Percentiles rank a stretch among this genome's conserved stretches.
These are phyloP conservation scores for Betta splendens DNA, from an alignment of 2,797 vertebrate genomes.

Conservation along the genomic window DNA sequence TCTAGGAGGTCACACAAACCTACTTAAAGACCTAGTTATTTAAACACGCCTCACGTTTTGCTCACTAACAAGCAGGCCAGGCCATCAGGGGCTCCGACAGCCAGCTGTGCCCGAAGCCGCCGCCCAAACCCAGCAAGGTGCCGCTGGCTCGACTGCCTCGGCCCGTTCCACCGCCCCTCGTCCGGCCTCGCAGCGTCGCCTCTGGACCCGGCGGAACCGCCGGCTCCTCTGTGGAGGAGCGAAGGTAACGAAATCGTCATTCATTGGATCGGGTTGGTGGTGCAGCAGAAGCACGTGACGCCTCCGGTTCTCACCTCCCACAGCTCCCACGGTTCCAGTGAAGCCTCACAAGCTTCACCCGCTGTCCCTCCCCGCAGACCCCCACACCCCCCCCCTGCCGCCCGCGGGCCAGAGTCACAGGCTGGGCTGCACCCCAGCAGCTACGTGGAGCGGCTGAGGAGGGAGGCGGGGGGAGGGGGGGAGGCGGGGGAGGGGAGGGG, in stretches of 20 bases:
- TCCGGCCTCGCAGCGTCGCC: conserved; percentile 21
- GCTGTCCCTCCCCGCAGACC: conserved; percentile 59
- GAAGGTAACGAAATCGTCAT: conserved; percentile 38
- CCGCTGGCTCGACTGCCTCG: conserved; percentile 74
- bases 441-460: conserved; percentile 84
- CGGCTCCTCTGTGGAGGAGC: conserved; percentile 33
- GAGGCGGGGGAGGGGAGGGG: conserved; percentile 47
- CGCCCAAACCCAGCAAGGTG: conserved; percentile 95
- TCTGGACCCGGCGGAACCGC: conserved; percentile 35
- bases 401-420: conserved; percentile 15
- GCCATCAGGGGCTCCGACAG: conserved; percentile 93
- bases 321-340: conserved; percentile 44
- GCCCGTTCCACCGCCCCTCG: conserved; percentile 51
- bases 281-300: background rate
- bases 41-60: no score
- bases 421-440: conserved; percentile 59
- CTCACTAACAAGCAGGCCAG: no score
- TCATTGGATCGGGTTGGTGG: no score
- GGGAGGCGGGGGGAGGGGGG: conserved; percentile 58
- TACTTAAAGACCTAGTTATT: no score
- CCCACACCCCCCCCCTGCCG: conserved; percentile 16
- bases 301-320: no score
- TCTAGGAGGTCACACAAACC: no score
- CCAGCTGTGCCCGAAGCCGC: conserved; percentile 93
- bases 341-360: conserved; percentile 70